phyloP scores from a whole-genome alignment of 2,888 invertebrate genomes.

The Nomada ferruginata region DNA sequence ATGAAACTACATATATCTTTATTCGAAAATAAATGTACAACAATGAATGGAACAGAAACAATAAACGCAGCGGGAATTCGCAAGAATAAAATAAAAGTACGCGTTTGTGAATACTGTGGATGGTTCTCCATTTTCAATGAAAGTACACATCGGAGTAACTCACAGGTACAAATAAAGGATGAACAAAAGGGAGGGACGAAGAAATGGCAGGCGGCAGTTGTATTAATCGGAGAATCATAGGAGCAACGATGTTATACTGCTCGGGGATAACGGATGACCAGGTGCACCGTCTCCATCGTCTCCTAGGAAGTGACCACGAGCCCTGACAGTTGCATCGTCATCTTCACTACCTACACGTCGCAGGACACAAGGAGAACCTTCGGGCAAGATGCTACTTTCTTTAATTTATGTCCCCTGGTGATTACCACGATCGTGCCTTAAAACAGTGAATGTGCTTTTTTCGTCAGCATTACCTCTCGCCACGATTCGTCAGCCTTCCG shows the following conservation, averaged over 20 bases:
- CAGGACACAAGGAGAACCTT: background rate
- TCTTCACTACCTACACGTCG: slow-evolving; percentile 58
- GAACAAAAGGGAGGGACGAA: background rate
- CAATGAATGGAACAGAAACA: too few species aligned
- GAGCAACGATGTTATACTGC: slow-evolving; percentile 70
- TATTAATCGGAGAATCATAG: slow-evolving; percentile 78
- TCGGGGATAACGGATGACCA: slow-evolving; percentile 78
- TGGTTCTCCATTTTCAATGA: too few species aligned
- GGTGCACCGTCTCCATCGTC: slow-evolving; percentile 75
- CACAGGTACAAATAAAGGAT: background rate
- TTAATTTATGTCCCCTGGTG: slow-evolving; percentile 49
- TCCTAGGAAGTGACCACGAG: slow-evolving; percentile 77
- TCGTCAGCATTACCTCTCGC: slow-evolving; percentile 8
- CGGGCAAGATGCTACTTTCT: slow-evolving; percentile 25
- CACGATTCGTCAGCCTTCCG: slow-evolving; percentile 15
- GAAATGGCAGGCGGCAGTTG: slow-evolving; percentile 24
- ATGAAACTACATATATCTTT: too few species aligned
- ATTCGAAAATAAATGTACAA: too few species aligned
- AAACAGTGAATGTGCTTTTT: slow-evolving; percentile 13
- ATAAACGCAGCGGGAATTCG: too few species aligned
- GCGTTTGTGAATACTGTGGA: too few species aligned
- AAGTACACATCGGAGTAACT: background rate
- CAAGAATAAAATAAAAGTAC: too few species aligned
- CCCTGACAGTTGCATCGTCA: slow-evolving; percentile 81
- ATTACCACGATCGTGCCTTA: slow-evolving; percentile 20